These are phyloP conservation scores for Propsilocerus akamusi DNA, from an alignment of 1,140 invertebrate species.

Conservation along the genomic window DNA sequence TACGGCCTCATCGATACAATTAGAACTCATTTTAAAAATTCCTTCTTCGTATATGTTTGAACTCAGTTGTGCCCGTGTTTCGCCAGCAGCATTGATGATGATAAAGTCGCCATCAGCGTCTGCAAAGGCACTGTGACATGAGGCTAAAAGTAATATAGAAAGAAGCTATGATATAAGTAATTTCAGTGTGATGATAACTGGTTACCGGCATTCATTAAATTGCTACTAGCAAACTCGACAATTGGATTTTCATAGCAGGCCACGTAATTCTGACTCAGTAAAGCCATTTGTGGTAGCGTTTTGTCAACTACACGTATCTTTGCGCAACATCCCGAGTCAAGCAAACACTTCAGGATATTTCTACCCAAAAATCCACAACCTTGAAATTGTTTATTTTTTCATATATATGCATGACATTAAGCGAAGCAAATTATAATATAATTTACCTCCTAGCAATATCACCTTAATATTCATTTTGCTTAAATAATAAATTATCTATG, in stretches of 20 bases:
- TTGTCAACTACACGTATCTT: slow-evolving; percentile 72
- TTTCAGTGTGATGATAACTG: neutral
- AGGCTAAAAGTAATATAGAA: slow-evolving; percentile 31
- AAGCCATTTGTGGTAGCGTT: slow-evolving; percentile 78
- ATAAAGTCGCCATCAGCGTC: slow-evolving; percentile 32
- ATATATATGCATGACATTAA: no score
- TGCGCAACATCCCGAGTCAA: slow-evolving; percentile 56
- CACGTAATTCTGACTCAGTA: slow-evolving; percentile 58
- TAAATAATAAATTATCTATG: no score
- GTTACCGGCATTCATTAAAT: slow-evolving; percentile 73
- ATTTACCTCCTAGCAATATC: no score
- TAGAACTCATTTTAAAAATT: slow-evolving; percentile 62
- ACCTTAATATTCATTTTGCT: no score
- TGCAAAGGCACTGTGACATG: slow-evolving; percentile 55
- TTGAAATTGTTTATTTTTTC: no score
- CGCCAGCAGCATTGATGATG: slow-evolving; percentile 77
- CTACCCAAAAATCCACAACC: slow-evolving; percentile 85
- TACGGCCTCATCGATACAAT: slow-evolving; percentile 62
- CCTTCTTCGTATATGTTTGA: slow-evolving; percentile 81
- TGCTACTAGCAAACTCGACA: slow-evolving; percentile 80
- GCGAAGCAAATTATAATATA: no score
- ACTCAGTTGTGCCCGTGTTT: slow-evolving; percentile 72
- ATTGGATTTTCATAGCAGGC: slow-evolving; percentile 47
- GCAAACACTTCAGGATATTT: slow-evolving; percentile 64
- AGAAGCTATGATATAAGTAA: slow-evolving; percentile 5